These are phyloP conservation scores for Sebastes umbrosus DNA, from an alignment of 2,797 vertebrate species.

Conservation along the genomic window DNA sequence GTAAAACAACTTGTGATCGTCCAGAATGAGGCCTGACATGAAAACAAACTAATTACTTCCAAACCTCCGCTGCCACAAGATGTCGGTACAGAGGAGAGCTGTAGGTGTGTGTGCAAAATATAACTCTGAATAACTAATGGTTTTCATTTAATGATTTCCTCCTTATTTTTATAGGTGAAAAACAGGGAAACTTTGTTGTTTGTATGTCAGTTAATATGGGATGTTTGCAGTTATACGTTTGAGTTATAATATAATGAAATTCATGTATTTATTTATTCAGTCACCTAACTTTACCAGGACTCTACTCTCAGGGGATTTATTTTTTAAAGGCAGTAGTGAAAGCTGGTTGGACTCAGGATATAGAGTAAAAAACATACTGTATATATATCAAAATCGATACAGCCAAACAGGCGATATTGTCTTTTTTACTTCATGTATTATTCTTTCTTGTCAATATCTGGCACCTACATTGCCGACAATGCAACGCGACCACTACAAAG, in stretches of 20 bases:
- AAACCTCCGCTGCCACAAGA: neutral
- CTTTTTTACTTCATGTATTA: neutral
- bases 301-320: neutral
- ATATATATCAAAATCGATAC: neutral
- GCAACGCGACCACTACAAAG: neutral
- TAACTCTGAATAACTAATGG: neutral
- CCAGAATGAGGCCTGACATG: neutral
- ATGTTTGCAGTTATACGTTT: neutral
- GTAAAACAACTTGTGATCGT: neutral
- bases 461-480: neutral
- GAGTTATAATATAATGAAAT: neutral
- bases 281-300: neutral
- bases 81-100: neutral
- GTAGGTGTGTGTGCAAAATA: neutral
- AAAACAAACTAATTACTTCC: neutral
- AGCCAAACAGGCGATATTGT: neutral
- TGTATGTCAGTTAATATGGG: neutral
- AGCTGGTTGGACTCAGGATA: neutral
- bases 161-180: neutral
- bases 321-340: neutral
- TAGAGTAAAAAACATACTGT: neutral
- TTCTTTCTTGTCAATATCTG: neutral
- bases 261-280: neutral
- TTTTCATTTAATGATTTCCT: neutral
- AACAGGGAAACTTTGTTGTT: neutral